Conservation (phyloP, 1,140 invertebrate genomes). For the Zaprionus ornatus region DNA sequence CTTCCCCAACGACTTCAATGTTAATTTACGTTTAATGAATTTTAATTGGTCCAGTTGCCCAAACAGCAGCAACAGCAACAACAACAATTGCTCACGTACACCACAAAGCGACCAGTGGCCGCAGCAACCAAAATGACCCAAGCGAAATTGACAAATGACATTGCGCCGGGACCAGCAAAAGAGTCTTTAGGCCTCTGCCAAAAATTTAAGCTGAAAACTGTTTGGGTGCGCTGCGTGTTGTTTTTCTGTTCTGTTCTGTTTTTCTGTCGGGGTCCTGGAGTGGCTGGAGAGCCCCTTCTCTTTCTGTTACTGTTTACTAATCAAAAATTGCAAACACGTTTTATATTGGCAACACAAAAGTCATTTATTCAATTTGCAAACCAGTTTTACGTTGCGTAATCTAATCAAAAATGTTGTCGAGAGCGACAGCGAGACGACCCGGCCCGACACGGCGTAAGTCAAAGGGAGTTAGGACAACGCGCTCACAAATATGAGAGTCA, state of each 20-base stretch:
- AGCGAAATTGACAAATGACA: slow-evolving; percentile 78
- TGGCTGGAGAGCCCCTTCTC: slow-evolving; percentile 15
- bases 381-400: slow-evolving; percentile 81
- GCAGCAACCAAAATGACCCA: slow-evolving; percentile 25
- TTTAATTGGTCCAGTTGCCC: slow-evolving; percentile 62
- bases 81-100: slow-evolving; percentile 60
- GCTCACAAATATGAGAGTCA: neutral
- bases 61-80: slow-evolving; percentile 45
- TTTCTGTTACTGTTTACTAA: slow-evolving; percentile 62
- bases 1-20: slow-evolving; percentile 51
- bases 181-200: slow-evolving; percentile 16
- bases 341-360: slow-evolving; percentile 82
- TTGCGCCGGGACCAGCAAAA: slow-evolving; percentile 26
- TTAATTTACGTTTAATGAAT: slow-evolving; percentile 82
- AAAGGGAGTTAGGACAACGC: neutral
- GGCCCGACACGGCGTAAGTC: slow-evolving; percentile 38
- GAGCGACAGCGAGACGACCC: slow-evolving; percentile 1
- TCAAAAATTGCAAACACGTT: slow-evolving; percentile 82
- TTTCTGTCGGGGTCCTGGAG: neutral
- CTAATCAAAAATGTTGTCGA: slow-evolving; percentile 76
- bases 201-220: slow-evolving; percentile 24
- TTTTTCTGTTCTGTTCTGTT: slow-evolving; percentile 1
- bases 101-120: slow-evolving; percentile 49
- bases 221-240: slow-evolving; percentile 9
- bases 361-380: slow-evolving; percentile 82